Evolutionary conservation across 92 coral and sea anemone genomes (phyloP).

Genomic region (Paragorgia papillata): DNA sequence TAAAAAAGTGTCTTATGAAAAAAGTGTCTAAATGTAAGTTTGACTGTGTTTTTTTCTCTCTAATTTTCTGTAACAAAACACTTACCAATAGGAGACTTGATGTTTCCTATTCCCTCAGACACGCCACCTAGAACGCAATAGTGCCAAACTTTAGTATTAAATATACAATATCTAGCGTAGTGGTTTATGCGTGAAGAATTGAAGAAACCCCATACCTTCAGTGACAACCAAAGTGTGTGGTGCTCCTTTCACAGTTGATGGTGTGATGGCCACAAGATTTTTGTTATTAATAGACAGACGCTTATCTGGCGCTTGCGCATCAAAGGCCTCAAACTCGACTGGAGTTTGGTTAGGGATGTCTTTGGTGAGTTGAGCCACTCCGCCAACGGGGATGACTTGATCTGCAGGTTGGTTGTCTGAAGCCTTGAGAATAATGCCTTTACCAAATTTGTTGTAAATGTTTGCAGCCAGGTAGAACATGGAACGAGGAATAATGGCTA

Average conservation of each 20-base stretch:
- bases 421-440: slow-evolving; percentile 57
- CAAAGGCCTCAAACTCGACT: slow-evolving; percentile 70
- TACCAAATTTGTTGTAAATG: slow-evolving; percentile 69
- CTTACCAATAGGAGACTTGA: slow-evolving; percentile 34
- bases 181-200: too few relatives aligned
- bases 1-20: too few relatives aligned
- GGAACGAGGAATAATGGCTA: slow-evolving; percentile 76
- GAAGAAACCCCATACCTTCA: slow-evolving; percentile 38
- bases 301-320: slow-evolving; percentile 64
- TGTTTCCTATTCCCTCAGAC: not conserved
- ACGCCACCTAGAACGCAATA: slow-evolving; percentile 8
- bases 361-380: slow-evolving; percentile 67
- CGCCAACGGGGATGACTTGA: slow-evolving; percentile 60
- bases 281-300: slow-evolving; percentile 67
- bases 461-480: slow-evolving; percentile 70
- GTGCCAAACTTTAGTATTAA: too few relatives aligned
- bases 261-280: slow-evolving; percentile 59
- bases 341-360: slow-evolving; percentile 63
- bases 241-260: slow-evolving; percentile 66
- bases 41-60: too few relatives aligned
- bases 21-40: too few relatives aligned
- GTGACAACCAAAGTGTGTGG: slow-evolving; percentile 57
- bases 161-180: not conserved
- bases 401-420: slow-evolving; percentile 94
- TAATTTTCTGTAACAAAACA: not conserved